These are phyloP conservation scores for Noctua fimbriata DNA, from an alignment of 2,888 invertebrate genomes.

Conservation along the genomic window DNA sequence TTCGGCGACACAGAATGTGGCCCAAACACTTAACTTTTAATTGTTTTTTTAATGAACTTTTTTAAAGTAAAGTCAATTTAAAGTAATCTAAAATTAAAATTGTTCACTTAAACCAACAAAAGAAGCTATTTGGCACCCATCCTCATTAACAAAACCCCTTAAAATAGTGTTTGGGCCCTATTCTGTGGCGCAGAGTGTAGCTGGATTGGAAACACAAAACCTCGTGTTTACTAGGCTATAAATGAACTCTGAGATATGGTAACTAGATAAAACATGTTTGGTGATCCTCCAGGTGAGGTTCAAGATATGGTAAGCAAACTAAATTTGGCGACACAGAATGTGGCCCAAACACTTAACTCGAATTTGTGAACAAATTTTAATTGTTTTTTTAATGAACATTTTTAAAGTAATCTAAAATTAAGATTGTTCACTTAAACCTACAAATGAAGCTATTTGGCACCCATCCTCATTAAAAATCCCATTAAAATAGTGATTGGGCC, in stretches of 20 bases:
- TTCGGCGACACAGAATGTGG: neutral
- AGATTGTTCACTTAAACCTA: too few relatives aligned
- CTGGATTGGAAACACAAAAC: neutral
- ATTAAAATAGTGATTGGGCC: neutral
- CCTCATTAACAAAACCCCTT: neutral
- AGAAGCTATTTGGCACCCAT: neutral
- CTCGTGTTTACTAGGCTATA: neutral
- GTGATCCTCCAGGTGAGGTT: slow-evolving; percentile 77
- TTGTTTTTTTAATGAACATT: too few relatives aligned
- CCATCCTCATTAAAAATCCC: neutral
- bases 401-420: too few relatives aligned
- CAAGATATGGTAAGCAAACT: slow-evolving; percentile 79
- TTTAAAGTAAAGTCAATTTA: too few relatives aligned
- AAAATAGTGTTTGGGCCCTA: neutral
- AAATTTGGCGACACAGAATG: neutral
- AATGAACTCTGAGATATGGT: neutral
- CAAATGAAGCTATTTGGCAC: neutral
- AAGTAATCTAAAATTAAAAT: too few relatives aligned
- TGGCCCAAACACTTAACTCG: too few relatives aligned
- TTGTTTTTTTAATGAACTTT: too few relatives aligned
- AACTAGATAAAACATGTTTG: slow-evolving; percentile 94
- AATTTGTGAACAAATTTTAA: too few relatives aligned
- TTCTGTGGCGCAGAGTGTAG: neutral
- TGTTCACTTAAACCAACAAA: neutral
- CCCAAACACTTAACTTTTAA: too few relatives aligned